These are phyloP conservation scores for Dreissena polymorpha DNA, from an alignment of 1,140 invertebrate species.

Conservation along the genomic window DNA sequence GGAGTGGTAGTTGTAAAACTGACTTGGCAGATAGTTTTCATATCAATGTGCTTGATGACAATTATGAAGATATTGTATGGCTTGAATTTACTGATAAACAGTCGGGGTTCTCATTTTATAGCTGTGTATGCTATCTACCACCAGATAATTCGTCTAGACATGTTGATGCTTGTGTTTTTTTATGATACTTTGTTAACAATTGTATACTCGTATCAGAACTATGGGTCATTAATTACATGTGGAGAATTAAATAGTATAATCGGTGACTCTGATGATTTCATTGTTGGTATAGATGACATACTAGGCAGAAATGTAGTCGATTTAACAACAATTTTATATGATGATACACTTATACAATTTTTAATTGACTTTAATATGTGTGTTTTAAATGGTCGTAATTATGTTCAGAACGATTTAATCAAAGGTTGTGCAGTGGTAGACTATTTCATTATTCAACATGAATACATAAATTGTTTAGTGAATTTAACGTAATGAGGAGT, in stretches of 20 bases:
- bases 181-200: too few species aligned
- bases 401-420: background rate
- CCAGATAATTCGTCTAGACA: constrained; percentile 10
- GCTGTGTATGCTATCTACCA: constrained; percentile 12
- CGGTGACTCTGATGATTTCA: too few species aligned
- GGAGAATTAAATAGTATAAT: too few species aligned
- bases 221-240: too few species aligned
- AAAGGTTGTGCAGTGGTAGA: constrained; percentile 11
- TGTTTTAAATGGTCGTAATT: constrained; percentile 10
- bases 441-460: background rate
- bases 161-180: too few species aligned
- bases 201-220: too few species aligned
- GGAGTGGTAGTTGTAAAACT: too few species aligned
- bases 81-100: constrained; percentile 11
- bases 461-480: background rate
- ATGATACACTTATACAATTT: background rate
- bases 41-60: constrained; percentile 3
- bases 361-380: constrained; percentile 4
- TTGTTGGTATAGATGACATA: too few species aligned
- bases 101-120: constrained; percentile 1
- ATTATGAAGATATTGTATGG: constrained; percentile 17
- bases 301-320: background rate
- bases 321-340: background rate
- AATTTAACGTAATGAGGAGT: background rate
- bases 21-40: too few species aligned